These are phyloP conservation scores for Crotalus helleri DNA, from an alignment of 2,113 vertebrate species.

Conservation along the genomic window DNA sequence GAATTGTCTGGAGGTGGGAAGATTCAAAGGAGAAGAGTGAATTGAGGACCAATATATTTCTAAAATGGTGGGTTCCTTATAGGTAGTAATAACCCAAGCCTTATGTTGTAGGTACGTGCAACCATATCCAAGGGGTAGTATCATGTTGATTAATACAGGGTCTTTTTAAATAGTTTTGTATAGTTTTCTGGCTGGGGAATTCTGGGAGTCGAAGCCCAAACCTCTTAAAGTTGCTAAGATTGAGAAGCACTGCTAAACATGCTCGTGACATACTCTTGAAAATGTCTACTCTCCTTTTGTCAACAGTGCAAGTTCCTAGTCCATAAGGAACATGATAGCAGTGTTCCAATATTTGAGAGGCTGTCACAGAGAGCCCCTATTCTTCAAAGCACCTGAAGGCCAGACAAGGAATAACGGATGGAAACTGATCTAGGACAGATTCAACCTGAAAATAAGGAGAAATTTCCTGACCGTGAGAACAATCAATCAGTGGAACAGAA, in stretches of 20 bases:
- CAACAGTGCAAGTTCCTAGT: neutral
- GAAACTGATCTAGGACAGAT: no score
- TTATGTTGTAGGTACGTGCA: neutral
- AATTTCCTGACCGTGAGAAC: no score
- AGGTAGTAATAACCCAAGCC: neutral
- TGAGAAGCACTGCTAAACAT: neutral
- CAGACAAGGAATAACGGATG: no score
- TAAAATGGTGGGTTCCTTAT: neutral
- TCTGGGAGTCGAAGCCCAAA: neutral
- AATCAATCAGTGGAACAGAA: no score
- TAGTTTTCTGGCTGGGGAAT: neutral
- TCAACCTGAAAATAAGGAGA: no score
- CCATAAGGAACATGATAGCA: neutral
- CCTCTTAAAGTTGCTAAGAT: neutral
- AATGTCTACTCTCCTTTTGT: neutral
- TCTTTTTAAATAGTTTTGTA: neutral
- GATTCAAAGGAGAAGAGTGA: neutral
- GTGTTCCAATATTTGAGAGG: no score
- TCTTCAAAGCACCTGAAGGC: no score
- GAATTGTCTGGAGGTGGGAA: constrained; percentile 59
- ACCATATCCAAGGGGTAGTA: neutral
- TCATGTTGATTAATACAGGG: neutral
- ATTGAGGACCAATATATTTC: neutral
- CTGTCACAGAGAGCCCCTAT: no score
- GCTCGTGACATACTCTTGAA: neutral